A percentile compares a stretch with the other conserved stretches of the same genome.
These are phyloP conservation scores for Drosophila nannoptera DNA, from an alignment of 1,140 invertebrate genomes.

Conservation along the genomic window DNA sequence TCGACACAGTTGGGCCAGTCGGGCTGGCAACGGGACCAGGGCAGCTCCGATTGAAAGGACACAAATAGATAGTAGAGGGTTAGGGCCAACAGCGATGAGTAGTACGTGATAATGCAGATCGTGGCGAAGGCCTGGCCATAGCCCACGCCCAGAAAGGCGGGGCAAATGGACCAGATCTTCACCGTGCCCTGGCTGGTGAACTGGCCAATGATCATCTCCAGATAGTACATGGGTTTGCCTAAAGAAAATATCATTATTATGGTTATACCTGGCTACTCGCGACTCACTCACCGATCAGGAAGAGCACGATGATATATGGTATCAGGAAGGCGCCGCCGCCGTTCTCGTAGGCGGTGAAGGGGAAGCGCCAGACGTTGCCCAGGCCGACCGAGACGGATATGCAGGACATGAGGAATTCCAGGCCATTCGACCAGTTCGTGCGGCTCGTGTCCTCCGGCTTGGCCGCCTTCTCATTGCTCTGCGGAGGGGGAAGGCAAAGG, in stretches of 20 bases:
- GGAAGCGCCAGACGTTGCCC: constrained; percentile 85
- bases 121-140: constrained; percentile 86
- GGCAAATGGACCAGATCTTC: constrained; percentile 81
- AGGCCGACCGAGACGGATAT: constrained; percentile 93
- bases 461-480: constrained; percentile 52
- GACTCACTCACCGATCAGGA: constrained; percentile 85
- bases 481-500: background rate
- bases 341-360: constrained; percentile 90
- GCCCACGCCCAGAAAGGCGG: constrained; percentile 84
- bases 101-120: constrained; percentile 85
- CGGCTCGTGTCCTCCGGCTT: constrained; percentile 74
- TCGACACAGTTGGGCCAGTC: constrained; percentile 81
- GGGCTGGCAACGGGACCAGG: constrained; percentile 84
- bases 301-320: constrained; percentile 90
- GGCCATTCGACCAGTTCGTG: constrained; percentile 88
- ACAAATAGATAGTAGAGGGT: constrained; percentile 85
- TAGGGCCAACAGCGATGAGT: constrained; percentile 85
- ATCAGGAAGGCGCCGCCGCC: constrained; percentile 87
- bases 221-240: constrained; percentile 88
- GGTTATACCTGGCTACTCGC: background rate
- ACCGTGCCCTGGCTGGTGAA: constrained; percentile 85
- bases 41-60: constrained; percentile 83
- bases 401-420: constrained; percentile 93
- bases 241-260: background rate
- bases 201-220: constrained; percentile 89